Evolutionary conservation across 2,113 vertebrate species (phyloP), one percentile per base, ranked within the genome.

Genomic region (Ceratotherium simum): DNA sequence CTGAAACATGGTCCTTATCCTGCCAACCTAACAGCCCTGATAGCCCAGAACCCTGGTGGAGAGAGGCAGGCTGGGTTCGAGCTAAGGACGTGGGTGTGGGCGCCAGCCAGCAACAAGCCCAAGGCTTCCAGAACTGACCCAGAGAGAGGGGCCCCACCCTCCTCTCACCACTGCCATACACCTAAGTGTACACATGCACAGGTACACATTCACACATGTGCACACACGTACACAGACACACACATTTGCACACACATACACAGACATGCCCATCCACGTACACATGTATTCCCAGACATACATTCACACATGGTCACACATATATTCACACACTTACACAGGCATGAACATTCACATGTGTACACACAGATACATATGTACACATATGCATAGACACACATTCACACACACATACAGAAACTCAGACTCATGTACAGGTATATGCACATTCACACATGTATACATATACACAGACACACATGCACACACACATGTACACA

Each of bases 11-110:
- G 65, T 81, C 13, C 9, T 86, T 23, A 46, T 18, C 3, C 58
- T 25, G 23, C 12, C 23, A 65, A 29, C 6, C 25, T 21, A 16
- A 3, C 0, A 67, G 60, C 29, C 31, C 73, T 36, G 21, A 18
- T 1, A 62, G 62, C 42, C n/a, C n/a, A 33, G 54, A 67, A 11
- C 3, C n/a, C n/a, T 23, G 33, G n/a, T 5, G 39, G 73, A 85
- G 65, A 60, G 27, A 69, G n/a, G 29, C 54, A 60, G 27, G 9
- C 6, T 5, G 33, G 67, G 27, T 58, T 42, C 18, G 16, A 7
- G 65, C 27, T 29, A 14, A 75, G 10, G 51, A 16, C 5, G 4
- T 1, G 5, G 0, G 6, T 18, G 8, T 12, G 8, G 6, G 9
- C 1, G 5, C 6, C 0, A 3, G 8, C 21, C 33, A 72, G n/a